Conservation (phyloP, 1,140 invertebrate genomes). For the Trichoplusia ni region DNA sequence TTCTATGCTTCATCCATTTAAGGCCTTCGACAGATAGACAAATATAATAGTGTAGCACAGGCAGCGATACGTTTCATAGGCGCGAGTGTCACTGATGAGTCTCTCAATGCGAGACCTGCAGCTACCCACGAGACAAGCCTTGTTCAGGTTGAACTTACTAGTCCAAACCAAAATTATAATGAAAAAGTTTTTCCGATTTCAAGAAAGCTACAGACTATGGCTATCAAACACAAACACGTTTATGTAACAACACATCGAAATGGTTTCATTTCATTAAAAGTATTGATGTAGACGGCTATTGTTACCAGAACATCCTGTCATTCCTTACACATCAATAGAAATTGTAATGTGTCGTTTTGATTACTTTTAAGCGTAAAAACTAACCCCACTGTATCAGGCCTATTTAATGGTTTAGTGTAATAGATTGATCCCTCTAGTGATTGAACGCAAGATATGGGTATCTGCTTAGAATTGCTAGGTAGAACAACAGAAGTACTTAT, state of each 20-base stretch:
- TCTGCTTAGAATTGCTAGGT: not conserved
- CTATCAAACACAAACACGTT: not conserved
- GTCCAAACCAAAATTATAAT: too few species aligned
- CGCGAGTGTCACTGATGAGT: too few species aligned
- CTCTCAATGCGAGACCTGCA: too few species aligned
- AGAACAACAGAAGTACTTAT: not conserved
- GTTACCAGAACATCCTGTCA: constrained; percentile 3
- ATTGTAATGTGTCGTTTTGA: constrained; percentile 5
- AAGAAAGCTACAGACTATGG: not conserved
- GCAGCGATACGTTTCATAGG: too few species aligned
- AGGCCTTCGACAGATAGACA: not conserved
- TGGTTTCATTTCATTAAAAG: constrained; percentile 25
- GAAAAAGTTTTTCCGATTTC: too few species aligned
- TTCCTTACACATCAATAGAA: not conserved
- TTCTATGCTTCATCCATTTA: not conserved
- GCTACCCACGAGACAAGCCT: too few species aligned
- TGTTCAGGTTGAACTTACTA: too few species aligned
- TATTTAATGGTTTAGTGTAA: too few species aligned
- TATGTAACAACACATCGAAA: not conserved
- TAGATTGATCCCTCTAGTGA: too few species aligned
- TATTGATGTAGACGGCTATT: constrained; percentile 18
- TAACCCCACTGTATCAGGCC: too few species aligned
- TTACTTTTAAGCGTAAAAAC: too few species aligned
- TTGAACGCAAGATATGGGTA: not conserved
- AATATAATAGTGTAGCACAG: too few species aligned